Conservation (phyloP, 2,797 vertebrate genomes). For the Parauchenoglanis punctatus region DNA sequence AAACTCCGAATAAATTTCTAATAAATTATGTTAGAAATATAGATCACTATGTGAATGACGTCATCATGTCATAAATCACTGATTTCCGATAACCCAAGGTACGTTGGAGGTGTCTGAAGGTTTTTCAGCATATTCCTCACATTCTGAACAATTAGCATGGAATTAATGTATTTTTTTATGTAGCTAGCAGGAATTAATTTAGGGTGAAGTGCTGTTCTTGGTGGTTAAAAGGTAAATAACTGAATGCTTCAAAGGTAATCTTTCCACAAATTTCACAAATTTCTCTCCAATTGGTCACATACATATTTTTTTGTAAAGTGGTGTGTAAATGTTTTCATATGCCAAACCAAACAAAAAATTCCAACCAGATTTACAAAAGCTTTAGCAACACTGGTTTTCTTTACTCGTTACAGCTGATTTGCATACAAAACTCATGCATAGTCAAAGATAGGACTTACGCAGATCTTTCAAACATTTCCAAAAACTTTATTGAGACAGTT, state of each 20-base stretch:
- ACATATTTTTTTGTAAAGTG: background rate
- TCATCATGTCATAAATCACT: background rate
- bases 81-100: background rate
- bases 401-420: background rate
- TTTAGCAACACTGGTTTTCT: background rate
- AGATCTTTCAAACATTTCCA: background rate
- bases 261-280: background rate
- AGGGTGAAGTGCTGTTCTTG: background rate
- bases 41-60: background rate
- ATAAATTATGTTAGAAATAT: too few relatives aligned
- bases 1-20: background rate
- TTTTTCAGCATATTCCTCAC: background rate
- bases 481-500: background rate
- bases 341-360: background rate
- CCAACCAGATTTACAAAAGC: background rate
- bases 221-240: background rate
- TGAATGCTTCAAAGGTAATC: background rate
- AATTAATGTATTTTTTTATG: background rate
- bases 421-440: background rate
- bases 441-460: background rate
- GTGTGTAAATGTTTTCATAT: background rate
- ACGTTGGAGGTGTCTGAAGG: background rate
- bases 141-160: background rate
- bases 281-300: background rate
- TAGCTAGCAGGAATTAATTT: background rate